Evolutionary conservation across 2,888 invertebrate species (phyloP), one percentile per base, ranked within the genome.

Genomic region (Exocentrus adspersus): DNA sequence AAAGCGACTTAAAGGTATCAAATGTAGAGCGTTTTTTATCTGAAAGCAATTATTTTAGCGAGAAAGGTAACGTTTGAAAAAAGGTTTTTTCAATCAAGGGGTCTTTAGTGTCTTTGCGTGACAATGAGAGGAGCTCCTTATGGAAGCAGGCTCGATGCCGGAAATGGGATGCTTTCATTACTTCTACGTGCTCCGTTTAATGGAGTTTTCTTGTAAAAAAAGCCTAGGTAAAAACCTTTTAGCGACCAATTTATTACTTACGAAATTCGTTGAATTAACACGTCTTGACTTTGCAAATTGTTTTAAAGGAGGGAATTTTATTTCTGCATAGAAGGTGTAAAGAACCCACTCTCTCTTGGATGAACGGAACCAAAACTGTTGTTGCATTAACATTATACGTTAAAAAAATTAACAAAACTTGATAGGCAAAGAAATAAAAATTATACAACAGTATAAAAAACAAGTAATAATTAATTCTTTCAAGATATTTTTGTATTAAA

Each of bases 161-260:
- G 80, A 81, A 81, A 79, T 79, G 81, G 79, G 80, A 77, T 75
- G 80, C 81, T 80, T 82, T 82, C 81, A 81, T 81, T 82, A 81
- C 78, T 77, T 71, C 80, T 80, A 81, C 81, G 81, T 82, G 80
- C 82, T 81, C 79, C 77, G 80, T 80, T 82, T 82, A 82, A 82
- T 82, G 81, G 82, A 82, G 78, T 81, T 82, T 80, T 78, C 81
- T 81, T 82, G 81, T 81, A 80, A 79, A 80, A n/a, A 81, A 80
- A 81, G 78, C 79, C 79, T 81, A 81, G 81, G 81, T 81, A 78
- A 80, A 78, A 77, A 79, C 78, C 80, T 78, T 79, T 80, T 80
- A 79, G 80, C 78, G 78, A 71, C 74, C 78, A 77, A 79, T 79
- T 79, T 79, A 79, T 79, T 78, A 78, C 77, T 70, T 62, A 68